A percentile compares a stretch with the other conserved stretches of the same genome.
phyloP scores from a whole-genome alignment of 2,113 vertebrate species.

The Procavia capensis region DNA sequence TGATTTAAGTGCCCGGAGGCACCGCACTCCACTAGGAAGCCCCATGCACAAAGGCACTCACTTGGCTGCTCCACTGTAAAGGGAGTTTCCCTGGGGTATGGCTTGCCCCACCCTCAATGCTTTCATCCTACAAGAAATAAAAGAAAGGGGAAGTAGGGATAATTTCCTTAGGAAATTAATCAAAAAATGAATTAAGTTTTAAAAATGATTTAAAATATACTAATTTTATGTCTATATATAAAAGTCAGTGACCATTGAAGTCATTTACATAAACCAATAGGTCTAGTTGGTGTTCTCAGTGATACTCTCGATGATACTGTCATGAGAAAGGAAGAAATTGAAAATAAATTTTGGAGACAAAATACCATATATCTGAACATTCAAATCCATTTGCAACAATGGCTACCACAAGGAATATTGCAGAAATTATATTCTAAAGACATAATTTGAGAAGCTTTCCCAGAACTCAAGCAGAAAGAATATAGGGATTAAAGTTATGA shows the following conservation, averaged over 20 bases:
- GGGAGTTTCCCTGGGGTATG: no score
- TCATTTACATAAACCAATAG: not conserved
- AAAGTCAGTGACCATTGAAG: not conserved
- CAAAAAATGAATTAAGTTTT: not conserved
- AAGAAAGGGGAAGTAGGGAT: not conserved
- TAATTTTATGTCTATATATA: not conserved
- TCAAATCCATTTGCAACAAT: conserved; percentile 7
- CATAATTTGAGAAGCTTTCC: not conserved
- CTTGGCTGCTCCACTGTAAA: no score
- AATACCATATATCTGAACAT: not conserved
- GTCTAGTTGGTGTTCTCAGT: not conserved
- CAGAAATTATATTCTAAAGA: not conserved
- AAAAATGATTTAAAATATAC: not conserved
- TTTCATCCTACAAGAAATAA: no score
- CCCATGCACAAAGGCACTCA: no score
- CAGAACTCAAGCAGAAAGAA: conserved; percentile 5
- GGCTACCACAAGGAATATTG: not conserved
- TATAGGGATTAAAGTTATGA: not conserved
- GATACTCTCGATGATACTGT: not conserved
- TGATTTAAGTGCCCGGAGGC: no score
- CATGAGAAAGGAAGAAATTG: not conserved
- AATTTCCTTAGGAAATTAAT: conserved; percentile 8
- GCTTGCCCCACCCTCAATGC: no score
- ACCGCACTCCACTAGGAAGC: no score
- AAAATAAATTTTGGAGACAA: conserved; percentile 36